Conservation (phyloP, 2,888 invertebrate species). For the Drosophila mettleri region DNA sequence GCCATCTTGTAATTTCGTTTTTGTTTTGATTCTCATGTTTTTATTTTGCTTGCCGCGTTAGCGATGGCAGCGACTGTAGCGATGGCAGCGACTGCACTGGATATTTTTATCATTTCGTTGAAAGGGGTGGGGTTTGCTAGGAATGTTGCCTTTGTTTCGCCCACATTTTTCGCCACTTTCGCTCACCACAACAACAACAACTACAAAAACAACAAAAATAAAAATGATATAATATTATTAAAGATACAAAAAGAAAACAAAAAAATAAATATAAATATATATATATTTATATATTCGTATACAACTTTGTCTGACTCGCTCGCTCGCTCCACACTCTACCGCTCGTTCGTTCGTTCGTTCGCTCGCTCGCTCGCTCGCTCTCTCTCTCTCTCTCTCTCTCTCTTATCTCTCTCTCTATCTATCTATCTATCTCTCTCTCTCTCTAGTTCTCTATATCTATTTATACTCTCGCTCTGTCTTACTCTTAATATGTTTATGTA, state of each 20-base stretch:
- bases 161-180: conserved; percentile 34
- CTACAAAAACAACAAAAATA: conserved; percentile 1
- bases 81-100: conserved; percentile 4
- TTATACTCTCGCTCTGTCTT: conserved; percentile 31
- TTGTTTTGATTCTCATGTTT: background rate
- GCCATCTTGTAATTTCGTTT: conserved; percentile 6
- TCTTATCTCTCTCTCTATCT: conserved; percentile 10
- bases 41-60: background rate
- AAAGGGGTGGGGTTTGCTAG: background rate
- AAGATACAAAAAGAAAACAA: background rate
- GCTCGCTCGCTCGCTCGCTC: conserved; percentile 25
- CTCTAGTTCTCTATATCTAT: conserved; percentile 29
- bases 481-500: conserved; percentile 39
- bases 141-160: conserved; percentile 16
- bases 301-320: conserved; percentile 53
- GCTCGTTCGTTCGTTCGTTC: conserved; percentile 37
- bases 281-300: conserved; percentile 2
- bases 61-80: conserved; percentile 12
- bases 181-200: conserved; percentile 29
- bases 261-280: background rate
- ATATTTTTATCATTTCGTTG: background rate
- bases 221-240: conserved; percentile 4
- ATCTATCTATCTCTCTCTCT: conserved; percentile 12
- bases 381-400: conserved; percentile 19
- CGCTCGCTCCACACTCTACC: conserved; percentile 46